Conservation (phyloP, 1,140 invertebrate genomes). For the Ganaspis sp. region DNA sequence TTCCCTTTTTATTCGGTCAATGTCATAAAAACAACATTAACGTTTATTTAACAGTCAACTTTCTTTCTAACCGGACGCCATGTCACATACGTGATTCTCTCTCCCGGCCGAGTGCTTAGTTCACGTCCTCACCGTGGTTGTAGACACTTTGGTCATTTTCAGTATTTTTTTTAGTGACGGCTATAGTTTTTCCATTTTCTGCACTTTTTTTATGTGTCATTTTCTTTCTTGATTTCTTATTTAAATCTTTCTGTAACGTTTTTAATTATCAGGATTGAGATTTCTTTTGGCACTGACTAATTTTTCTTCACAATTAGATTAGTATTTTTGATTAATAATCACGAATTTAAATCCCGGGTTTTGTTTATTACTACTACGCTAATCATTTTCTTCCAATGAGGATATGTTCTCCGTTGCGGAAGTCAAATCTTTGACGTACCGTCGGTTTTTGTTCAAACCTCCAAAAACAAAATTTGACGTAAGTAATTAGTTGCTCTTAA, state of each 20-base stretch:
- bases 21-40: slow-evolving; percentile 79
- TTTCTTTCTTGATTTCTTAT: too few species aligned
- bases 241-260: too few species aligned
- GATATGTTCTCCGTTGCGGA: background rate
- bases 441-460: background rate
- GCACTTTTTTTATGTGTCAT: too few species aligned
- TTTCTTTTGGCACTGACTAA: background rate
- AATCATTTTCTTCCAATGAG: background rate
- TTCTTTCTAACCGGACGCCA: slow-evolving; percentile 78
- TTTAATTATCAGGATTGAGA: background rate
- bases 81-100: slow-evolving; percentile 76
- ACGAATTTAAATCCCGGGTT: background rate
- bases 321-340: background rate
- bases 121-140: background rate
- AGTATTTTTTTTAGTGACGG: background rate
- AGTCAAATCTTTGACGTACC: background rate
- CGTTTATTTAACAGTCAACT: slow-evolving; percentile 76
- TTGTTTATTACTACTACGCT: background rate
- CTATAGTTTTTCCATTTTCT: background rate
- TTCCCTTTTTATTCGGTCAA: slow-evolving; percentile 73
- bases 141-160: too few species aligned
- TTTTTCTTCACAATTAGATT: background rate
- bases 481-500: background rate
- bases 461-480: background rate
- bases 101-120: slow-evolving; percentile 57